Percentiles rank a stretch among this genome's conserved stretches.
phyloP scores from a whole-genome alignment of 2,888 invertebrate genomes.

The Dinocampus coccinellae region DNA sequence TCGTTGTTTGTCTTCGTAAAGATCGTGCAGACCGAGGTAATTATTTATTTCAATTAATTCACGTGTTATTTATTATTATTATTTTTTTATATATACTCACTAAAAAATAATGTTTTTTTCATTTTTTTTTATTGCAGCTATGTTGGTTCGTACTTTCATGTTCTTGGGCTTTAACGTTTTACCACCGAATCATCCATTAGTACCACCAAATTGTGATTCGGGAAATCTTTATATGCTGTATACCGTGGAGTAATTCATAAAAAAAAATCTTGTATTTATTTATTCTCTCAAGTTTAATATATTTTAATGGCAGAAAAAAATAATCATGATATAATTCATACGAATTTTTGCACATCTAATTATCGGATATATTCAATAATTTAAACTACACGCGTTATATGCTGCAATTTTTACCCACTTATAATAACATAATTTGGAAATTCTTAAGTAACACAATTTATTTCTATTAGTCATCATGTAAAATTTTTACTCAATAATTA shows the following conservation, averaged over 20 bases:
- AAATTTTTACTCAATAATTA: constrained; percentile 13
- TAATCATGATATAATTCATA: constrained; percentile 13
- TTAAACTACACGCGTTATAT: constrained; percentile 50
- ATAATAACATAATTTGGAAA: constrained; percentile 40
- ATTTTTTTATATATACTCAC: no score
- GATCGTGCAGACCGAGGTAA: constrained; percentile 84
- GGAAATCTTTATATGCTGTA: constrained; percentile 77
- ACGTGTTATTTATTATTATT: no score
- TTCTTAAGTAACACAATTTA: constrained; percentile 49
- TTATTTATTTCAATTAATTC: constrained; percentile 6
- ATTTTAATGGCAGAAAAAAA: not conserved
- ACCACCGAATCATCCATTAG: constrained; percentile 83
- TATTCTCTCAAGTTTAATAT: constrained; percentile 58
- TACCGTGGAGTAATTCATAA: constrained; percentile 69
- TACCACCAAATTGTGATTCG: constrained; percentile 77
- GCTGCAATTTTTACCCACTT: constrained; percentile 46
- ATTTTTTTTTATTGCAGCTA: no score
- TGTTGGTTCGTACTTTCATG: constrained; percentile 95
- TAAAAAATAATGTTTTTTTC: no score
- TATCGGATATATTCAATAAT: constrained; percentile 35
- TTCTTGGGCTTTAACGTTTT: constrained; percentile 94
- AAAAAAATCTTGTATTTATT: constrained; percentile 43
- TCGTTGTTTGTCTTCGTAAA: constrained; percentile 86
- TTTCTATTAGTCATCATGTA: constrained; percentile 13
- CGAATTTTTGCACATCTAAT: not conserved